These are phyloP conservation scores for Pseudomyrmex flavicornis DNA, from an alignment of 1,140 invertebrate genomes.

Conservation along the genomic window DNA sequence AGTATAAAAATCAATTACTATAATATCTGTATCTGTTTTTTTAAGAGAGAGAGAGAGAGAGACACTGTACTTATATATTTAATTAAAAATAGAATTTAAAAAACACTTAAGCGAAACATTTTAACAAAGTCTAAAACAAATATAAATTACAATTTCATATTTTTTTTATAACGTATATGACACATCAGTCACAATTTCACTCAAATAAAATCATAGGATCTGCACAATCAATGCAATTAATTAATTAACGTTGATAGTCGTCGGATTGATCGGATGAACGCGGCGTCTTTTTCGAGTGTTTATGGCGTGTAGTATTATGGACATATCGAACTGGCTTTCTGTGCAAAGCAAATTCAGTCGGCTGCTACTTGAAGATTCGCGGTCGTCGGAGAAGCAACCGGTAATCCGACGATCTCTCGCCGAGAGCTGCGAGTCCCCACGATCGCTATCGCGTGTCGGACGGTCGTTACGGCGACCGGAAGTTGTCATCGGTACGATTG, in stretches of 20 bases:
- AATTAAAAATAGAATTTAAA: too few species aligned
- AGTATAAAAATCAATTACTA: too few species aligned
- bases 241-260: neutral
- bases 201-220: too few species aligned
- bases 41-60: neutral
- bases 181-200: too few species aligned
- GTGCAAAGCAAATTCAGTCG: slow-evolving; percentile 1
- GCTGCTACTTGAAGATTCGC: slow-evolving; percentile 1
- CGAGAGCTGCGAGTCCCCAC: slow-evolving; percentile 43
- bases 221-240: too few species aligned
- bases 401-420: slow-evolving; percentile 24
- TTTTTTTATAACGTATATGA: too few species aligned
- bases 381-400: slow-evolving; percentile 11
- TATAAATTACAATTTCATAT: too few species aligned
- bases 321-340: neutral
- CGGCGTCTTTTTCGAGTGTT: neutral
- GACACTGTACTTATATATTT: neutral
- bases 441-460: slow-evolving; percentile 68
- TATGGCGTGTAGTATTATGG: neutral
- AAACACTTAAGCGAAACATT: too few species aligned
- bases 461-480: slow-evolving; percentile 68
- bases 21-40: too few species aligned
- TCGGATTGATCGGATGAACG: neutral
- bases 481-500: slow-evolving; percentile 70
- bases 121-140: too few species aligned